Evolutionary conservation across 2,113 vertebrate species (phyloP).

Genomic region (Ptilonorhynchus violaceus): DNA sequence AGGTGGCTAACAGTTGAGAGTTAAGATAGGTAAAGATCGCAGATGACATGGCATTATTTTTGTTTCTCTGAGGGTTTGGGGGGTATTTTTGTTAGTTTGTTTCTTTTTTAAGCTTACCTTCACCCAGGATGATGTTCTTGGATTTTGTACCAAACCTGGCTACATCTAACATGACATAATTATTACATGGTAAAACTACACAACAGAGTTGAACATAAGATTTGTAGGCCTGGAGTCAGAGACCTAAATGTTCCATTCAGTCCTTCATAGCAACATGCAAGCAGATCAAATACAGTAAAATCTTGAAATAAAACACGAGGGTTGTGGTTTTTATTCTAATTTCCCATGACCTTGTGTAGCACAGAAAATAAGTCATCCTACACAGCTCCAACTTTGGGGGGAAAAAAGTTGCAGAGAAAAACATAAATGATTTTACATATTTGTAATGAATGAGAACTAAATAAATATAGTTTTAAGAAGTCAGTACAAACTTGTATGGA

Average conservation of each 20-base stretch:
- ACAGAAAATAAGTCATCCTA: not conserved
- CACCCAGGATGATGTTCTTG: not conserved
- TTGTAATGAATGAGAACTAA: not conserved
- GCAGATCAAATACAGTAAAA: not conserved
- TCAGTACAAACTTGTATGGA: not conserved
- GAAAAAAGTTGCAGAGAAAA: not conserved
- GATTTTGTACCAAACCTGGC: not conserved
- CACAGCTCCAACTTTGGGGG: not conserved
- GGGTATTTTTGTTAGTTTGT: not conserved
- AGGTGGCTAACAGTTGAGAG: not conserved
- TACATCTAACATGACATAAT: not conserved
- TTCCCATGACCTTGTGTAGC: conserved; percentile 19
- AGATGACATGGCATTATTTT: not conserved
- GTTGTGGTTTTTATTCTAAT: conserved; percentile 2
- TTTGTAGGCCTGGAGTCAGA: not conserved
- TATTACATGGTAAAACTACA: not conserved
- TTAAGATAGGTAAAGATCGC: not conserved
- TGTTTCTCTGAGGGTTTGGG: not conserved
- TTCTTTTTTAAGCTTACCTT: not conserved
- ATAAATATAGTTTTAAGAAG: not conserved
- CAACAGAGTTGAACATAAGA: not conserved
- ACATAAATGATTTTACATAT: not conserved
- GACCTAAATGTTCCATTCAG: not conserved
- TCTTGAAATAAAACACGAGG: not conserved
- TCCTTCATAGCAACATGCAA: not conserved